Base-by-base conservation (phyloP, 1,140 invertebrate species). In the Adoxophyes honmai region DNA sequence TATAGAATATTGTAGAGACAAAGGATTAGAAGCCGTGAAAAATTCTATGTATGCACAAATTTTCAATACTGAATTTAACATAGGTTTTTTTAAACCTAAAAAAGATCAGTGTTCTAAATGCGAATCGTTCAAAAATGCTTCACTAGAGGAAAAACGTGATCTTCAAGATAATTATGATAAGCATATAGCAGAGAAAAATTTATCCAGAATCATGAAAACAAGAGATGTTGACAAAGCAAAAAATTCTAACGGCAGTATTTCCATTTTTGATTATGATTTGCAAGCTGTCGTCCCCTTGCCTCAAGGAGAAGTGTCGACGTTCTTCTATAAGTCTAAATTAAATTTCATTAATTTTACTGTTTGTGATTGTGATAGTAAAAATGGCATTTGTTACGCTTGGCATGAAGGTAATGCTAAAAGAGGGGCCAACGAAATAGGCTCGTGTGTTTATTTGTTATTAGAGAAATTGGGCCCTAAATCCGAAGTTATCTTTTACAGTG, bases 51-150 rank as follows among this genome's bases (percentile, higher is more conserved):
- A 70, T 39, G 44, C 58, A 21, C 18, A 64, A 1, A 72, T 79
- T 53, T 80, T 78, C 57, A 75, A 71, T 51, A 68, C 6, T 9
- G 58, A 80, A 65, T 78, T 73, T 55, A 76, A 81, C 65, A 65
- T 84, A 11, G 34, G 59, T 57, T 85, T 82, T 56, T 71, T 70
- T 57, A 65, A 53, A 18, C 78, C 79, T 5, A 86, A 85, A 70
- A 88, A 88, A 61, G 80, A 85, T 52, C 70, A 75, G 21, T 88
- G 81, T 60, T 72, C 85, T 44, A 16, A 56, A 3, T 86, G 81
- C 59, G 68, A 69, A 13, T 42, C 62, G 14, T 84, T 64, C 55
- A 70, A 73, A 39, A 71, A 78, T 67, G 34, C 61, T 9, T 54
- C 36, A 15, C 51, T 21, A 11, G 60, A 75, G 57, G 57, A 69